Conservation (phyloP, 2,888 invertebrate genomes). For the Gordius sp. region DNA sequence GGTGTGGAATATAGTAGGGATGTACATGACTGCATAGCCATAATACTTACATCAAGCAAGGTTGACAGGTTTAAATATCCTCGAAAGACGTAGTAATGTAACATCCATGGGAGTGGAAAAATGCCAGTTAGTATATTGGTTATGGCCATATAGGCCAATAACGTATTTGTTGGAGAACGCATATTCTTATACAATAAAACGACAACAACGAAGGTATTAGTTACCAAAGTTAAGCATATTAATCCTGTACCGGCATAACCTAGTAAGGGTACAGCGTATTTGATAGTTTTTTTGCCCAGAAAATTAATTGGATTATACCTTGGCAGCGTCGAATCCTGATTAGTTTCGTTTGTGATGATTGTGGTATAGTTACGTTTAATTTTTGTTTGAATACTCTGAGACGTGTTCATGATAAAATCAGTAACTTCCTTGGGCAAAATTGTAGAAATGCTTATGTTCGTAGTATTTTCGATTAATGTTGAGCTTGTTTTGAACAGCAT, state of each 20-base stretch:
- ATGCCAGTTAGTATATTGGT: conserved; percentile 74
- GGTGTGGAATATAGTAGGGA: conserved; percentile 67
- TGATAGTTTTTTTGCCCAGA: conserved; percentile 31
- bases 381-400: too few relatives aligned
- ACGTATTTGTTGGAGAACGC: conserved; percentile 67
- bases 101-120: conserved; percentile 62
- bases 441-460: too few relatives aligned
- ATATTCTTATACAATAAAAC: conserved; percentile 66
- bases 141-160: conserved; percentile 75
- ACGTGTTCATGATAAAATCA: too few relatives aligned
- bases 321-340: not conserved
- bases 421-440: too few relatives aligned
- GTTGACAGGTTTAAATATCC: conserved; percentile 20
- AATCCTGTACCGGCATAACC: conserved; percentile 57
- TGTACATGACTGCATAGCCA: conserved; percentile 32
- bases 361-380: too few relatives aligned
- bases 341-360: too few relatives aligned
- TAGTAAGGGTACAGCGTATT: conserved; percentile 42
- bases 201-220: conserved; percentile 63
- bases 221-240: conserved; percentile 55
- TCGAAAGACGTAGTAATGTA: conserved; percentile 48
- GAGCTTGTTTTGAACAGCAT: too few relatives aligned
- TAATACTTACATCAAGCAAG: conserved; percentile 26
- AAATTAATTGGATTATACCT: conserved; percentile 12
- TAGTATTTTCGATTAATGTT: too few relatives aligned